Evolutionary conservation across 2,888 invertebrate species (phyloP), one percentile per base, ranked within the genome.

Genomic region (Heteromurus nitidus): DNA sequence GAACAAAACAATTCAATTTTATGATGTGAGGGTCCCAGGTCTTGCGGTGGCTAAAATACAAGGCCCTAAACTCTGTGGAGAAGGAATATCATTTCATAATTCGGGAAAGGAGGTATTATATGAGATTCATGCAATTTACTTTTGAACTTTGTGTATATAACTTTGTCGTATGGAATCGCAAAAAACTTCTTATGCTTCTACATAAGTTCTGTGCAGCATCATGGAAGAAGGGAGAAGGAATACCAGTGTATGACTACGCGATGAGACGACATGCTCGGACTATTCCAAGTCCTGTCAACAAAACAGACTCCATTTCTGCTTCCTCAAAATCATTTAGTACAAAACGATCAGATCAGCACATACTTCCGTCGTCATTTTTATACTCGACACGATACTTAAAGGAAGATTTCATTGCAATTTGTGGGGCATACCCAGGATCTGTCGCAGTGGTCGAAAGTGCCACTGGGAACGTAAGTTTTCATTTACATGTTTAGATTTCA

Each of bases 131-230:
- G 13, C 13, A 9, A 36, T 36, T 36, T 20, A 60, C 24, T 60
- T 31, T 9, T 11, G 47, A 3, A 47, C 18, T 28, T 26, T 30
- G 2, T 7, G 3, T 53, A 30, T 50, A 20, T 44, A 1, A 47
- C 3, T 44, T 36, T 13, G 22, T 18, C 3, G 3, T 47, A 44
- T 50, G 24, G 24, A 26, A 26, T 58, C 13, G 53, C 11, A 53
- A 13, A 58, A 26, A 31, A 67, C 26, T 1, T 13, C 36, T 86
- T n/a, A n/a, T n/a, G n/a, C n/a, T n/a, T n/a, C n/a, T n/a, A n/a
- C n/a, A n/a, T n/a, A n/a, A 93, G 93, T 91, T 93, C 86, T 88
- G 93, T 72, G 92, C 93, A 7, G 93, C 92, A 87, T 90, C 92
- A 30, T 93, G 93, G 92, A 92, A 44, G n/a, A 72, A 67, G 22